Percentiles rank a stretch among this genome's conserved stretches.
phyloP scores from a whole-genome alignment of 2,888 invertebrate species.

The Stenodera caucasica region DNA sequence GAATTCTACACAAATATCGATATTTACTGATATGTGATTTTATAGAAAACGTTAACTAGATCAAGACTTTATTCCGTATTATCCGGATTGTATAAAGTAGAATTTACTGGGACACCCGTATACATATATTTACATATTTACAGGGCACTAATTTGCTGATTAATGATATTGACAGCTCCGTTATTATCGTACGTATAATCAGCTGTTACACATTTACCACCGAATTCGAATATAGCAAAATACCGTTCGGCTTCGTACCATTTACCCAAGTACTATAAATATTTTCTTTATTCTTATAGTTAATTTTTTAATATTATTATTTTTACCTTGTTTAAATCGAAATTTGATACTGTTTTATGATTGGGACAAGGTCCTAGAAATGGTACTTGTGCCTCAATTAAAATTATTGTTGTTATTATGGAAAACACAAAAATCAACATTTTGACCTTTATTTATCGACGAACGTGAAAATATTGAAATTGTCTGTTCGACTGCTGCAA shows the following conservation, averaged over 20 bases:
- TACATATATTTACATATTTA: conserved; percentile 42
- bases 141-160: conserved; percentile 55
- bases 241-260: conserved; percentile 81
- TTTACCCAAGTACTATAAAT: conserved; percentile 60
- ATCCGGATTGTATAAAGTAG: too few species aligned
- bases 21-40: too few species aligned
- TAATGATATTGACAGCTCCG: conserved; percentile 53
- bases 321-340: conserved; percentile 61
- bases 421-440: conserved; percentile 11
- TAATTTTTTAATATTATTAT: not conserved
- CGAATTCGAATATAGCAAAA: conserved; percentile 73
- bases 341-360: conserved; percentile 62
- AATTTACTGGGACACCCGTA: not conserved
- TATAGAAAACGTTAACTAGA: too few species aligned
- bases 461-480: not conserved
- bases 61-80: too few species aligned
- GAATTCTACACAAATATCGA: too few species aligned
- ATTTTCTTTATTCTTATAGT: conserved; percentile 3
- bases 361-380: conserved; percentile 67
- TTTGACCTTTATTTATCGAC: not conserved
- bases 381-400: conserved; percentile 61
- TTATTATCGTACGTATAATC: conserved; percentile 61
- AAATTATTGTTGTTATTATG: conserved; percentile 12
- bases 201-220: conserved; percentile 74
- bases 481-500: not conserved